phyloP scores from a whole-genome alignment of 2,888 invertebrate species.

The Sphecodes monilicornis region DNA sequence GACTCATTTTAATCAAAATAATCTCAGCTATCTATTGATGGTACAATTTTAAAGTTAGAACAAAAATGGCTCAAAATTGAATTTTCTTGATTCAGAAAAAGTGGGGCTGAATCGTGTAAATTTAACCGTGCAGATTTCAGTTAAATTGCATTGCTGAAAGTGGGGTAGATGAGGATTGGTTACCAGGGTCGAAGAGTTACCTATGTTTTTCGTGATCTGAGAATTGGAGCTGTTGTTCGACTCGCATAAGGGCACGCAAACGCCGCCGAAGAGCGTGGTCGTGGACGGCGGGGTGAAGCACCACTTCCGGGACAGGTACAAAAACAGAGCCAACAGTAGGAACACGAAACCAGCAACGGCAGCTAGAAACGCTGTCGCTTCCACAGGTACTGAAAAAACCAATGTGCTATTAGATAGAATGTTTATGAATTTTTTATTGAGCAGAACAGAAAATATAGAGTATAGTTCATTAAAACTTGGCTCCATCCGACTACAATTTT shows the following conservation, averaged over 20 bases:
- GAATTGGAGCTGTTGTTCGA: slow-evolving; percentile 79
- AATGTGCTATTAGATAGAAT: too few relatives aligned
- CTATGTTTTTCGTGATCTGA: slow-evolving; percentile 81
- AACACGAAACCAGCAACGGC: slow-evolving; percentile 94
- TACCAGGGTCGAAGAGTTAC: slow-evolving; percentile 63
- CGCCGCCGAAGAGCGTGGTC: slow-evolving; percentile 83
- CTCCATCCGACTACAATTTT: too few relatives aligned
- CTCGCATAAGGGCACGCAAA: slow-evolving; percentile 84
- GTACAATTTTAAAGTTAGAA: not conserved
- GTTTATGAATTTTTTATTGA: too few relatives aligned
- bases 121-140: too few relatives aligned
- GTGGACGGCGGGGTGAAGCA: slow-evolving; percentile 86
- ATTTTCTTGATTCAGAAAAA: not conserved
- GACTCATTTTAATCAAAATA: too few relatives aligned
- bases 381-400: slow-evolving; percentile 88
- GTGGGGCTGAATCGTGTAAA: not conserved
- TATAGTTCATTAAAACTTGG: too few relatives aligned
- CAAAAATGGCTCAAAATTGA: not conserved
- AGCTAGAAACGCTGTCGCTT: slow-evolving; percentile 95
- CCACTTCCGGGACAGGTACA: slow-evolving; percentile 94
- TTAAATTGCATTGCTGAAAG: not conserved
- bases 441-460: too few relatives aligned
- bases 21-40: not conserved
- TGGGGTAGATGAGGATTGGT: not conserved
- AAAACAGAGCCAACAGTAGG: slow-evolving; percentile 92